Evolutionary conservation across 23 tunicate species (phyloP).

Genomic region (Styela clava): DNA sequence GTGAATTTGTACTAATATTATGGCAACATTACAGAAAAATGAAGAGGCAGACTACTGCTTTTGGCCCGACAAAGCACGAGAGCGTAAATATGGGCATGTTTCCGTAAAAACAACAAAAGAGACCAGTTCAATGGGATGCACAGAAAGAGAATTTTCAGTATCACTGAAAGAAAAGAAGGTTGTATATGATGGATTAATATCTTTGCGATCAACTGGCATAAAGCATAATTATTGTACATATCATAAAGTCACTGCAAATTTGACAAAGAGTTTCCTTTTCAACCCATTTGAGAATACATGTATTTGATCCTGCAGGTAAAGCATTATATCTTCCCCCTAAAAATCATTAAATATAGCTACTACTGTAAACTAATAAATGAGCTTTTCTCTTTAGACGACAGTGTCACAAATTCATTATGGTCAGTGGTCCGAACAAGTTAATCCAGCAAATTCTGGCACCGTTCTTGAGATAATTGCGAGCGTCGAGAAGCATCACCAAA

Average conservation of each 20-base stretch:
- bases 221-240: no score
- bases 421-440: not conserved
- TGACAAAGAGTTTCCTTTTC: no score
- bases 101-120: constrained; percentile 26
- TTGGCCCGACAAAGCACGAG: constrained; percentile 33
- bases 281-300: no score
- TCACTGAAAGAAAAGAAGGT: constrained; percentile 30
- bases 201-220: not conserved
- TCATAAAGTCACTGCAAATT: no score
- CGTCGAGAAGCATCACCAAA: constrained; percentile 5
- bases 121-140: not conserved
- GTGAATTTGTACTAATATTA: no score
- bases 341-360: no score
- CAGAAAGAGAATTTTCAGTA: constrained; percentile 32
- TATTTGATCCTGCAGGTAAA: no score
- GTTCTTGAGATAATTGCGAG: constrained; percentile 9
- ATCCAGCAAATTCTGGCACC: not conserved
- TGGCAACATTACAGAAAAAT: not conserved
- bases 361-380: no score
- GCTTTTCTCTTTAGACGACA: not conserved
- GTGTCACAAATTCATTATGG: not conserved
- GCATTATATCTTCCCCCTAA: no score
- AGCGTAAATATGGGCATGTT: constrained; percentile 23
- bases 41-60: constrained; percentile 24
- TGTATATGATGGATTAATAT: not conserved